These are phyloP conservation scores for Pemphredon lugubris DNA, from an alignment of 2,888 invertebrate genomes.

Conservation along the genomic window DNA sequence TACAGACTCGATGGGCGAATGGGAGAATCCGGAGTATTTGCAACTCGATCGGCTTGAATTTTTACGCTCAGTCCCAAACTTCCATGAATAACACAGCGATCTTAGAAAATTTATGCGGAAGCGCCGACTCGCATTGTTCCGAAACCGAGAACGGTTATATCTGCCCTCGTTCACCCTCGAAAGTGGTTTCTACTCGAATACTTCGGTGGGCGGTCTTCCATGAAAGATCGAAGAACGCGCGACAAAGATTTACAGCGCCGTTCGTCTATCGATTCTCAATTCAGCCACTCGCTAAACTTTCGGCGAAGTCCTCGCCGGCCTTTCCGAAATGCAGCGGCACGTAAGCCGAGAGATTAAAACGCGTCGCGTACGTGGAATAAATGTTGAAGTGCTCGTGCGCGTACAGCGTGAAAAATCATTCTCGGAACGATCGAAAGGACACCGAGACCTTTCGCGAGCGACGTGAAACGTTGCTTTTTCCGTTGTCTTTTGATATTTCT, in stretches of 20 bases:
- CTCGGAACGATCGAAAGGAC: no score
- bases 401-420: no score
- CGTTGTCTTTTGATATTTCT: no score
- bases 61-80: neutral
- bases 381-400: no score
- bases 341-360: neutral
- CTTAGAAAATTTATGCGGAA: neutral
- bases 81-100: neutral
- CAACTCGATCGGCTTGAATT: conserved; percentile 7
- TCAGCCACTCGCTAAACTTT: conserved; percentile 18
- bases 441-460: no score
- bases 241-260: conserved; percentile 33
- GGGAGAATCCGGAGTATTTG: neutral
- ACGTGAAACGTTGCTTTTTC: no score
- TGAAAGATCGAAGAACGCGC: conserved; percentile 3
- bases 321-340: neutral
- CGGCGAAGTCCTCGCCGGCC: conserved; percentile 8
- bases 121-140: conserved; percentile 6
- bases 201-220: conserved; percentile 2
- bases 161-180: conserved; percentile 9
- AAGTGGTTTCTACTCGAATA: conserved; percentile 24
- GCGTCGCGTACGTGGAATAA: no score
- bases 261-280: conserved; percentile 39
- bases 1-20: conserved; percentile 1
- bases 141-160: conserved; percentile 6